Evolutionary conservation across 1,140 invertebrate genomes (phyloP), one percentile per base, ranked within the genome.

Genomic region (Myzus persicae): DNA sequence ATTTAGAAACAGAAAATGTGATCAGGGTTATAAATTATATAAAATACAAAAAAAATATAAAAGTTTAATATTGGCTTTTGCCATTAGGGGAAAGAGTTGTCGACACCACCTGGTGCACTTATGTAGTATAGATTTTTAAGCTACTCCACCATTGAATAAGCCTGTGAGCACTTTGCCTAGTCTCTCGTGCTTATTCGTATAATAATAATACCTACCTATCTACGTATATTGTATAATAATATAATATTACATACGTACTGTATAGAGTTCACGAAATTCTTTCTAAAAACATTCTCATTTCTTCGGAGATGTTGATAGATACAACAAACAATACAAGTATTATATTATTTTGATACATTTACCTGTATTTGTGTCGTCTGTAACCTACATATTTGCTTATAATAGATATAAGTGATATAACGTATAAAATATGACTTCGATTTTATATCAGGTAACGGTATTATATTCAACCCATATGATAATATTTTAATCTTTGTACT

Each of bases 91-190:
- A 76, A 54, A 76, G 90, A 91, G 59, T 91, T 91, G 40, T 91
- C 90, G 18, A 91, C 26, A 76, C 42, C 59, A 91, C 90, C 90
- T 91, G 90, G 90, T 46, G 40, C 90, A 22, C 6, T 22, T 31
- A 76, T 36, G 31, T 91, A 36, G 90, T 91, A 76, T 91, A 91
- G 90, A 91, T 76, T 90, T 90, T 90, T 42, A 76, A 91, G 24
- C 48, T 89, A 89, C 88, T 59, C 18, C 24, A n/a, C 38, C 18
- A 76, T 76, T 46, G 54, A 76, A 76, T 76, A 76, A n/a, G 18
- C 40, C 24, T 76, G 20, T 76, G 36, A 44, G 54, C 40, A 91
- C 40, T 91, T 91, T 91, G 44, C 40, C 20, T 76, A 44, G 36
- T 89, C 36, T 91, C 44, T 44, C n/a, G 40, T 76, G 26, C 76